Percentiles rank a stretch among this genome's conserved stretches.
These are phyloP conservation scores for Odontomyia ornata DNA, from an alignment of 2,888 invertebrate species.

Conservation along the genomic window DNA sequence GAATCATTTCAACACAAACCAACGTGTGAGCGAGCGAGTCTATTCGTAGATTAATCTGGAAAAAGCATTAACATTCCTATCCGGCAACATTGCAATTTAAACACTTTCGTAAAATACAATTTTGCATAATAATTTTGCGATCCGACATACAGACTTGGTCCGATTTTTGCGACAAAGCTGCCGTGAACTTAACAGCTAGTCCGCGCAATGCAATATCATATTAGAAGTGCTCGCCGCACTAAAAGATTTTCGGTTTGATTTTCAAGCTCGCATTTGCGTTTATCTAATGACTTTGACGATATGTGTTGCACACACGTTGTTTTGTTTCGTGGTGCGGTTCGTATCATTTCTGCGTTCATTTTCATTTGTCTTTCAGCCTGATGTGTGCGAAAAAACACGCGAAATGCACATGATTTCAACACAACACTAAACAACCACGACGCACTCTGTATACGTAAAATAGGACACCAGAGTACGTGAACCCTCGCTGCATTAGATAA, in stretches of 20 bases:
- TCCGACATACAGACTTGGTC: neutral
- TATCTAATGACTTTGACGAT: too few species aligned
- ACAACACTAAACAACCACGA: neutral
- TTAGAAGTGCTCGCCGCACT: too few species aligned
- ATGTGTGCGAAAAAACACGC: conserved; percentile 3
- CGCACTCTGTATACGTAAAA: conserved; percentile 9
- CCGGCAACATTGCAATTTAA: conserved; percentile 1
- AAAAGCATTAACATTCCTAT: neutral
- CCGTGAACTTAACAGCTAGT: neutral
- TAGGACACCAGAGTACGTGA: conserved; percentile 27
- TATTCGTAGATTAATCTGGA: too few species aligned
- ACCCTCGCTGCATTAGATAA: conserved; percentile 22
- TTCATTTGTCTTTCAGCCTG: neutral
- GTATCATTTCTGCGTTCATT: neutral
- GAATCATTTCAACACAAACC: too few species aligned
- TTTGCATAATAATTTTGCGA: neutral
- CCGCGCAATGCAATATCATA: neutral
- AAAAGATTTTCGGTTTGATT: neutral
- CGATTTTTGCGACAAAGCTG: neutral
- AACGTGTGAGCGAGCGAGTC: too few species aligned
- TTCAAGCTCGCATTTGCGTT: neutral
- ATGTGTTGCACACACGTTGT: too few species aligned
- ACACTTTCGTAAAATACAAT: conserved; percentile 2
- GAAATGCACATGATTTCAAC: conserved; percentile 5
- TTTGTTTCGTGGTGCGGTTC: too few species aligned